phyloP scores from a whole-genome alignment of 2,113 vertebrate species.

The Megaceryle torquata region DNA sequence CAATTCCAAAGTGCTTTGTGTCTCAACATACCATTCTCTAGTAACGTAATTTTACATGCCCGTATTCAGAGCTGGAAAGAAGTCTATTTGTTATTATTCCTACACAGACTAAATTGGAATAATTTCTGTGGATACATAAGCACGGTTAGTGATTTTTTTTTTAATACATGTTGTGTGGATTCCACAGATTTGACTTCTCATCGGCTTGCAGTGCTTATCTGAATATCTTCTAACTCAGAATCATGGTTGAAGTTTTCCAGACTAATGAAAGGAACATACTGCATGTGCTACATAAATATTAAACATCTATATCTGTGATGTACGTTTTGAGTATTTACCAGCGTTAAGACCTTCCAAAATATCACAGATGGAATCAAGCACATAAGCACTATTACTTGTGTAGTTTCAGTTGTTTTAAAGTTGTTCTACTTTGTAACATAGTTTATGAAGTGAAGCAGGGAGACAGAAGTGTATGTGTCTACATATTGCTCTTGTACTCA shows the following conservation, averaged over 20 bases:
- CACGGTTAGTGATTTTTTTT: not conserved
- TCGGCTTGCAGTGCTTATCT: not conserved
- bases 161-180: not conserved
- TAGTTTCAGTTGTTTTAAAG: not conserved
- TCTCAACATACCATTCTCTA: not conserved
- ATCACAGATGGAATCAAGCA: not conserved
- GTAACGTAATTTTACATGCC: not conserved
- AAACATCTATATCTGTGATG: not conserved
- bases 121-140: no score
- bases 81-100: not conserved
- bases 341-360: not conserved
- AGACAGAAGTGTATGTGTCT: not conserved
- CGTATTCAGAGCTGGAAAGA: not conserved
- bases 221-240: not conserved
- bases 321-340: not conserved
- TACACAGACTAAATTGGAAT: not conserved
- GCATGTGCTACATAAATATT: not conserved
- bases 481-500: not conserved
- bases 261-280: not conserved
- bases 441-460: not conserved
- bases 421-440: not conserved
- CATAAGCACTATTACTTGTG: not conserved
- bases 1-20: not conserved
- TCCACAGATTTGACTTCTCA: not conserved
- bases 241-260: not conserved